Percentiles rank a stretch among this genome's conserved stretches.
Conservation (phyloP, 2,113 vertebrate species). For the Odocoileus virginianus region DNA sequence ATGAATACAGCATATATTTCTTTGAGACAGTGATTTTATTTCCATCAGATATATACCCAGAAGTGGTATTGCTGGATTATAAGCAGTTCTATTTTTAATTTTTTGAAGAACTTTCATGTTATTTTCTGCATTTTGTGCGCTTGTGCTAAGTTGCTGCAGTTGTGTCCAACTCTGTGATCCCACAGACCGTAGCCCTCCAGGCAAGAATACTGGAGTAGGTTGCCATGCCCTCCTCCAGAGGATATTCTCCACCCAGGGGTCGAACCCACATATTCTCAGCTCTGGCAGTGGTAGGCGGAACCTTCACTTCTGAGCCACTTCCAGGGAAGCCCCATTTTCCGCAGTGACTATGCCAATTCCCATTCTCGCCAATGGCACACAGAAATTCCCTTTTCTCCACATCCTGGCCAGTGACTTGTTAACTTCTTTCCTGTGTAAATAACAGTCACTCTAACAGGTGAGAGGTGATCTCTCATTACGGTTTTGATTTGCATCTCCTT, state of each 20-base stretch:
- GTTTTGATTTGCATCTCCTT: background rate
- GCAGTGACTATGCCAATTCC: background rate
- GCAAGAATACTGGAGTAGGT: background rate
- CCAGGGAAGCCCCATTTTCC: background rate
- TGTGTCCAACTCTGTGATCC: background rate
- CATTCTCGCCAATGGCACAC: rapidly evolving
- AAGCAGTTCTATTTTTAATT: background rate
- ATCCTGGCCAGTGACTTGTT: background rate
- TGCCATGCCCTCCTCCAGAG: background rate
- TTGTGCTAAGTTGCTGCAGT: background rate
- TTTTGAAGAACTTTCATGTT: background rate
- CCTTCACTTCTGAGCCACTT: background rate
- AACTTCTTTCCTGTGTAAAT: background rate
- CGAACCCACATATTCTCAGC: background rate
- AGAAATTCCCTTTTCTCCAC: background rate
- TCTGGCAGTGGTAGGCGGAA: background rate
- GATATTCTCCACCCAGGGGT: background rate
- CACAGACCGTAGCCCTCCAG: background rate
- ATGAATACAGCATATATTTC: background rate
- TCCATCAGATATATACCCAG: background rate
- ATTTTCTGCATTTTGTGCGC: background rate
- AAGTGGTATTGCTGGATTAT: background rate
- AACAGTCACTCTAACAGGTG: background rate
- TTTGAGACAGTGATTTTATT: background rate
- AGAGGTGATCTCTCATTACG: background rate